phyloP scores from a whole-genome alignment of 2,797 vertebrate species.

The Poliocrania exsul region DNA sequence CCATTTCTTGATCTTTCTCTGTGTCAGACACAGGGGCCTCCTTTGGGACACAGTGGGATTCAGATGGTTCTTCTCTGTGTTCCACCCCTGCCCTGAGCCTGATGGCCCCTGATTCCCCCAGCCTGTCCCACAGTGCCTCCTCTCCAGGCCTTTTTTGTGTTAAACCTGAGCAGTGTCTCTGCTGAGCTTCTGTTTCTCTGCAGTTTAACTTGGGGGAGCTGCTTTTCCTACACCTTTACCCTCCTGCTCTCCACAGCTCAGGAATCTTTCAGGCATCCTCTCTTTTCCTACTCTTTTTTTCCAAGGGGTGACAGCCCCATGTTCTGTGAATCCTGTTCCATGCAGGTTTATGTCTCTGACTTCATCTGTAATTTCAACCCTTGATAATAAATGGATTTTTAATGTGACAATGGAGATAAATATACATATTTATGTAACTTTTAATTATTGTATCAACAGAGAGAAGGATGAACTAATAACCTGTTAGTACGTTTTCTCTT shows the following conservation, averaged over 20 bases:
- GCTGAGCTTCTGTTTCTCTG: not conserved
- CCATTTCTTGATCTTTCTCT: not conserved
- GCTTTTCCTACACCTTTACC: not conserved
- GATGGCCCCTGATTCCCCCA: not conserved
- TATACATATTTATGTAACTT: not conserved
- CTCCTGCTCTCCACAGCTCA: not conserved
- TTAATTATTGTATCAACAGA: not conserved
- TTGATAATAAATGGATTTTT: not conserved
- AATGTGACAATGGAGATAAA: not conserved
- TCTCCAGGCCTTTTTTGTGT: not conserved
- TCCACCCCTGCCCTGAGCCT: not conserved
- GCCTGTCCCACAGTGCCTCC: not conserved
- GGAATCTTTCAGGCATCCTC: not conserved
- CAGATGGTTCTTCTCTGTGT: not conserved
- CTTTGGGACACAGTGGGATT: not conserved
- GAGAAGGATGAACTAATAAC: not conserved
- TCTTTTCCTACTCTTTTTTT: not conserved
- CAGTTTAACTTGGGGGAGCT: not conserved
- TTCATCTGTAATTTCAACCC: not conserved
- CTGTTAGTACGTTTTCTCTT: not conserved
- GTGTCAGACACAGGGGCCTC: not conserved
- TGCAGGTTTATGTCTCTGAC: not conserved
- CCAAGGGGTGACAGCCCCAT: not conserved
- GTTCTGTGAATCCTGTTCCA: not conserved
- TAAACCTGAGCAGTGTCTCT: fast-evolving